Evolutionary conservation across 2,888 invertebrate species (phyloP).

Genomic region (Seladonia tumulorum): DNA sequence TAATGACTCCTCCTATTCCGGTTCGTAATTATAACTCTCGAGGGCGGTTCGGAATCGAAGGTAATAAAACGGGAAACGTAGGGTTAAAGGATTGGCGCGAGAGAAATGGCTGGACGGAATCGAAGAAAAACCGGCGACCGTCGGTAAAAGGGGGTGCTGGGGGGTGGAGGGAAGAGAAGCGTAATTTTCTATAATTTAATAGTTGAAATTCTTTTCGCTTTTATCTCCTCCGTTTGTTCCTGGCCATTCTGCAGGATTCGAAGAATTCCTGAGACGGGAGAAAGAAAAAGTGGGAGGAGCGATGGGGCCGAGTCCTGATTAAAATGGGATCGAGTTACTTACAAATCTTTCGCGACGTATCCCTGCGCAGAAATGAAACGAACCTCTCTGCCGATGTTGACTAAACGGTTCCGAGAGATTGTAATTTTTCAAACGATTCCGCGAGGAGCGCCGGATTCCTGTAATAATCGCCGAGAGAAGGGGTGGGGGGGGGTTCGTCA

Average conservation of each 20-base stretch:
- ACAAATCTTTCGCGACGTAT: slow-evolving; percentile 35
- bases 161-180: not conserved
- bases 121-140: slow-evolving; percentile 42
- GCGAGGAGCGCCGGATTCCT: not conserved
- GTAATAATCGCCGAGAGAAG: not conserved
- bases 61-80: slow-evolving; percentile 61
- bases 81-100: slow-evolving; percentile 47
- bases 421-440: not conserved
- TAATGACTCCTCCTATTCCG: slow-evolving; percentile 45
- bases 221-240: slow-evolving; percentile 22
- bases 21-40: slow-evolving; percentile 66
- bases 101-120: slow-evolving; percentile 41
- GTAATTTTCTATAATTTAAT: slow-evolving; percentile 75
- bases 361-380: slow-evolving; percentile 21
- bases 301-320: slow-evolving; percentile 29
- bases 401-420: not conserved
- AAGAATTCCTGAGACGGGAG: not conserved
- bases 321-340: slow-evolving; percentile 28
- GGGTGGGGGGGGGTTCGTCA: not conserved
- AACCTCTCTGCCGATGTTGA: not conserved
- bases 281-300: not conserved
- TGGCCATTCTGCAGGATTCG: slow-evolving; percentile 19
- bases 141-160: slow-evolving; percentile 15
- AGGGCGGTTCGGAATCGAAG: slow-evolving; percentile 48
- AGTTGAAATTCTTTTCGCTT: slow-evolving; percentile 68